Evolutionary conservation across 2,888 invertebrate genomes (phyloP).

Genomic region (Oscheius onirici): DNA sequence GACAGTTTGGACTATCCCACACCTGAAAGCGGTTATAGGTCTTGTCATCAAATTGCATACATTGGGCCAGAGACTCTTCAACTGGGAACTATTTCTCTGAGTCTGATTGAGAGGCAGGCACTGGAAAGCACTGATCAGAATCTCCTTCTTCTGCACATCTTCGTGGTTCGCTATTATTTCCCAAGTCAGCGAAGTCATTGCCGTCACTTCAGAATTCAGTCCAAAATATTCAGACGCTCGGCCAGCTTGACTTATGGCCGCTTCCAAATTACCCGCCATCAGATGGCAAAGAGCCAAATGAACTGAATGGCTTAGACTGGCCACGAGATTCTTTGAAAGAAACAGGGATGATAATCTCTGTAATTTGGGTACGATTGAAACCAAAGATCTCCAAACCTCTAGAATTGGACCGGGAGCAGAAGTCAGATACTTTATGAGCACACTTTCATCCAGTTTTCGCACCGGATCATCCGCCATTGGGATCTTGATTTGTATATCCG

Average conservation of each 20-base stretch:
- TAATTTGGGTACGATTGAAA: background rate
- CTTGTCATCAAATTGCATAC: constrained; percentile 11
- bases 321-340: background rate
- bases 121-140: constrained; percentile 48
- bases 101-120: constrained; percentile 50
- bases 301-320: constrained; percentile 22
- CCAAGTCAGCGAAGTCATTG: constrained; percentile 53
- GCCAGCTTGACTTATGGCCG: constrained; percentile 44
- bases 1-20: constrained; percentile 44
- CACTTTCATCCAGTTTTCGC: constrained; percentile 38
- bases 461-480: constrained; percentile 7
- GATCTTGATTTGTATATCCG: constrained; percentile 20
- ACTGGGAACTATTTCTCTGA: constrained; percentile 44
- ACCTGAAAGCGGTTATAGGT: constrained; percentile 28
- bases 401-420: constrained; percentile 35
- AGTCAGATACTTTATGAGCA: constrained; percentile 37
- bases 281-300: constrained; percentile 48
- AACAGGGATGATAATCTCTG: constrained; percentile 22
- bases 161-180: constrained; percentile 57
- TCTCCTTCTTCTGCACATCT: constrained; percentile 48
- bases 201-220: constrained; percentile 29
- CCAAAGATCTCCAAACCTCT: constrained; percentile 6
- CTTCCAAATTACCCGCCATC: constrained; percentile 47
- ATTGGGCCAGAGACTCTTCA: constrained; percentile 50
- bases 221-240: constrained; percentile 33